phyloP scores from a whole-genome alignment of 1,140 invertebrate species.

The Pinna nobilis region DNA sequence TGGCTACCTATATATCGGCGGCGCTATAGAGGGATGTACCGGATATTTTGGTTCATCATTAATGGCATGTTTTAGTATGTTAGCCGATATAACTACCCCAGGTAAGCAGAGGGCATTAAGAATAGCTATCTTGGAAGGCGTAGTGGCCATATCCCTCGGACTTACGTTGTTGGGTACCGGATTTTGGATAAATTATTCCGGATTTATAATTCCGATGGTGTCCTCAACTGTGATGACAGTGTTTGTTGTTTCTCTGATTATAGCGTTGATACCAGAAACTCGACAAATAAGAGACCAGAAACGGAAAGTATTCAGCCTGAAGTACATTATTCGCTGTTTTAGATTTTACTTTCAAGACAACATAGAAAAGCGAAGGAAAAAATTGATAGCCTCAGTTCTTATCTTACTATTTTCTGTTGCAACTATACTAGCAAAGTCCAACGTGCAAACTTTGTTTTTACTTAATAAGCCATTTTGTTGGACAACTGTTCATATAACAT shows the following conservation, averaged over 20 bases:
- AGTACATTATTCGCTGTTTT: too few species aligned
- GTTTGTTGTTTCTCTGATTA: neutral
- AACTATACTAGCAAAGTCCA: too few species aligned
- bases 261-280: conserved; percentile 29
- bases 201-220: conserved; percentile 18
- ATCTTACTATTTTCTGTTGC: too few species aligned
- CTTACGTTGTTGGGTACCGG: conserved; percentile 3
- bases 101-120: conserved; percentile 31
- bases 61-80: conserved; percentile 30
- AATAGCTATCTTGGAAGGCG: conserved; percentile 20
- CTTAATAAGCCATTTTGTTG: too few species aligned
- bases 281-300: too few species aligned
- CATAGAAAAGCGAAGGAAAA: too few species aligned
- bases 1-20: conserved; percentile 14
- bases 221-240: neutral
- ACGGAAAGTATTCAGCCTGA: neutral
- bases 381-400: too few species aligned
- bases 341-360: too few species aligned
- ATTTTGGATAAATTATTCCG: conserved; percentile 28
- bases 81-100: conserved; percentile 24
- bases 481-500: too few species aligned
- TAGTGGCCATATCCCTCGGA: neutral
- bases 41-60: conserved; percentile 11
- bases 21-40: conserved; percentile 19
- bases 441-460: too few species aligned